phyloP scores from a whole-genome alignment of 64 coral and sea anemone genomes.

The Stylophora pistillata region DNA sequence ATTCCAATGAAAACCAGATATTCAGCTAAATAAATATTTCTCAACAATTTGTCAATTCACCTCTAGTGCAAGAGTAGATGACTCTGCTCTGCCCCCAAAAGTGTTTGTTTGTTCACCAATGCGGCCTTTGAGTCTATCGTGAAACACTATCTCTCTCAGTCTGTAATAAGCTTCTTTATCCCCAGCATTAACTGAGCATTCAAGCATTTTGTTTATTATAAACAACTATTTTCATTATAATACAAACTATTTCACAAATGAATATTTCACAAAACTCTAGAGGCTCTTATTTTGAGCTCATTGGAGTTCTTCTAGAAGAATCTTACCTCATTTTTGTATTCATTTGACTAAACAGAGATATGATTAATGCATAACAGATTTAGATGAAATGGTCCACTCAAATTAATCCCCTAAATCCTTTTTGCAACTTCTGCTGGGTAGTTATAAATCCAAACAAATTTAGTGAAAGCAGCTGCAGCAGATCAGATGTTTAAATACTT shows the following conservation, averaged over 20 bases:
- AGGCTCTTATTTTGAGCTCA: not conserved
- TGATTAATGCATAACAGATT: too few relatives aligned
- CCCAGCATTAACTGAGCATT: not conserved
- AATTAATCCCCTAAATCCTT: not conserved
- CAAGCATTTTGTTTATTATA: not conserved
- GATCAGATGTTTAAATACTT: too few relatives aligned
- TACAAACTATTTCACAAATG: not conserved
- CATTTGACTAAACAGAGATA: too few relatives aligned
- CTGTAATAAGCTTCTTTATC: not conserved
- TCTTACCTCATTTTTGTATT: not conserved
- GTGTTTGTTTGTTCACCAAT: too few relatives aligned
- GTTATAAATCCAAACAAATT: too few relatives aligned
- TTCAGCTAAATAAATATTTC: too few relatives aligned
- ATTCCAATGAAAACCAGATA: not conserved
- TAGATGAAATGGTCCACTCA: not conserved
- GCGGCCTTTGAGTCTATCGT: not conserved
- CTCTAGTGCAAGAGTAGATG: too few relatives aligned
- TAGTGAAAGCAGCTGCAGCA: not conserved
- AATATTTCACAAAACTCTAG: not conserved
- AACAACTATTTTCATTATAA: not conserved
- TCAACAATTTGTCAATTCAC: too few relatives aligned
- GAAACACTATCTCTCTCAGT: not conserved
- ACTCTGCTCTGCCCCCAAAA: too few relatives aligned
- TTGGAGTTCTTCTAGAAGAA: conserved; percentile 3
- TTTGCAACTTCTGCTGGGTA: not conserved